phyloP scores from a whole-genome alignment of 2,888 invertebrate genomes.

The Melinaea marsaeus region DNA sequence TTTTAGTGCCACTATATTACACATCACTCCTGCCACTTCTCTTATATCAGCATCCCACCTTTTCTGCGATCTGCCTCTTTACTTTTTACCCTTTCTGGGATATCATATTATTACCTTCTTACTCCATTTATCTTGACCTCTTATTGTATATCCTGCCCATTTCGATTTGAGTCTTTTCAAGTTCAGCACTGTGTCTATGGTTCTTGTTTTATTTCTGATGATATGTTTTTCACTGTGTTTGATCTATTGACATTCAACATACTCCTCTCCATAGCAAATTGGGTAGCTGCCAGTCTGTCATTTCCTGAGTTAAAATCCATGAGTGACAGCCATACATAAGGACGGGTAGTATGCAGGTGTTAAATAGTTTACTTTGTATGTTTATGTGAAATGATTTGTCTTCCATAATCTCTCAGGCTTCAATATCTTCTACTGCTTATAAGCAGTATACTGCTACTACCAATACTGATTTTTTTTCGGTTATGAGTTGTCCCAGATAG shows the following conservation, averaged over 20 bases:
- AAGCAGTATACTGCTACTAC: constrained; percentile 16
- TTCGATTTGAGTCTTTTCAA: constrained; percentile 20
- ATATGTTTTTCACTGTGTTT: constrained; percentile 16
- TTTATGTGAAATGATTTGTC: constrained; percentile 17
- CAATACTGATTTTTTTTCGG: constrained; percentile 10
- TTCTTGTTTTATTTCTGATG: constrained; percentile 16
- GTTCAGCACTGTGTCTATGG: neutral
- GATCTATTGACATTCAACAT: constrained; percentile 19
- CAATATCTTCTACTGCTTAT: constrained; percentile 15
- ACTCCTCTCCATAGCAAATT: constrained; percentile 23
- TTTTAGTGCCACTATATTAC: neutral
- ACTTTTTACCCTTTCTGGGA: constrained; percentile 11
- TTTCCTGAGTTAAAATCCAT: constrained; percentile 16
- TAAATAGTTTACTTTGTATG: constrained; percentile 22
- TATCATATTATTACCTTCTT: constrained; percentile 20
- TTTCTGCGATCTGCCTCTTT: constrained; percentile 10
- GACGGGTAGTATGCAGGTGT: constrained; percentile 23
- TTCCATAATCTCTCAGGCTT: constrained; percentile 14
- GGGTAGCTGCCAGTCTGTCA: constrained; percentile 6
- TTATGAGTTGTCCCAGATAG: constrained; percentile 11
- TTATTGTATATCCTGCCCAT: constrained; percentile 19
- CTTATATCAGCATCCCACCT: constrained; percentile 10
- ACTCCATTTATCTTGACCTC: constrained; percentile 25
- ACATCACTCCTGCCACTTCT: constrained; percentile 9
- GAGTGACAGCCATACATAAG: constrained; percentile 23